Evolutionary conservation across 2,888 invertebrate species (phyloP), one percentile per base, ranked within the genome.

Genomic region (Oscheius sp.): DNA sequence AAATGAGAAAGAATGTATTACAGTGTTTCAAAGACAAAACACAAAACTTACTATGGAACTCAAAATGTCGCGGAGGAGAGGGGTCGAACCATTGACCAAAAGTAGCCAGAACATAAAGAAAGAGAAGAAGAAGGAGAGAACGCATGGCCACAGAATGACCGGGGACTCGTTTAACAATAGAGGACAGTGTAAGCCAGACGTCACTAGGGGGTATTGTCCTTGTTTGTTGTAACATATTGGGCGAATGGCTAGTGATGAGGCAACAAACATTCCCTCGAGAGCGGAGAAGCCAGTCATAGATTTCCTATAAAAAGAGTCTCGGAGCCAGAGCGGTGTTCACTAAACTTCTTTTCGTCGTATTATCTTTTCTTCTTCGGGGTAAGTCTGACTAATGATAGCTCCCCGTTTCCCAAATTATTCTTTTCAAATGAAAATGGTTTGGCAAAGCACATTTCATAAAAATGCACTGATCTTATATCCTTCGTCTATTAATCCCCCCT

Each of bases 111-210:
- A 28, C 14, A 14, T 44, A 30, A 44, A 59, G 41, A 6, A 24
- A 12, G n/a, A 59, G n/a, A 24, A 59, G 59, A 28, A 59, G 44
- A 26, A 59, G 26, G n/a, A 20, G 3, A 17, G 44, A 26, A n/a
- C 59, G 41, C 59, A 59, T 59, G 30, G 26, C 33, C 14, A 17
- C 12, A 51, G 30, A 26, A 12, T 3, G 51, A 14, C 30, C n/a
- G 32, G 17, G n/a, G n/a, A n/a, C n/a, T n/a, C n/a, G n/a, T n/a
- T n/a, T n/a, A n/a, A n/a, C n/a, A n/a, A n/a, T n/a, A n/a, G n/a
- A n/a, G n/a, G n/a, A 17, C 17, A 33, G 32, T 54, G 54, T 54
- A 54, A 54, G 54, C 54, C 20, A n/a, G n/a, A n/a, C n/a, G n/a
- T n/a, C n/a, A n/a, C n/a, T n/a, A n/a, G n/a, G n/a, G n/a, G n/a